Evolutionary conservation across 1,140 invertebrate genomes (phyloP).

Genomic region (Patella vulgata): DNA sequence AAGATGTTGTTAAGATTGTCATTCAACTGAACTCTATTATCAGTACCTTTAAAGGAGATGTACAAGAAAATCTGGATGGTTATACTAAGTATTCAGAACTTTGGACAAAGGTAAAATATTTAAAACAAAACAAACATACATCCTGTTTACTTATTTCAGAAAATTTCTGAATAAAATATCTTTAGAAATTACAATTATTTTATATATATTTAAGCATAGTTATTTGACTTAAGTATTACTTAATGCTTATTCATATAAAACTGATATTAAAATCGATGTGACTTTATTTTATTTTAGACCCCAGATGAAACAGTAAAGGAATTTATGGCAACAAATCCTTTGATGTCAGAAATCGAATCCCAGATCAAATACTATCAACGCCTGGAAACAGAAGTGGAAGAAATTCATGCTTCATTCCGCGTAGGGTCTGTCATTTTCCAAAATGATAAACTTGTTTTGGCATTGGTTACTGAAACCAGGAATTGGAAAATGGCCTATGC

Average conservation of each 20-base stretch:
- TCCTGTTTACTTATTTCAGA: background rate
- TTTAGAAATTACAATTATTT: background rate
- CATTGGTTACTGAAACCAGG: conserved; percentile 85
- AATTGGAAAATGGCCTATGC: conserved; percentile 86
- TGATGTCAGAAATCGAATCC: conserved; percentile 84
- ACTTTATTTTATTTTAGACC: too few species aligned
- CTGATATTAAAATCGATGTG: too few species aligned
- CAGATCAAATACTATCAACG: conserved; percentile 72
- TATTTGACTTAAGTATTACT: background rate
- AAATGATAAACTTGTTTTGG: conserved; percentile 86
- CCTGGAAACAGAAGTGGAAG: conserved; percentile 63
- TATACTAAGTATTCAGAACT: conserved; percentile 63
- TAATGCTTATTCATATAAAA: too few species aligned
- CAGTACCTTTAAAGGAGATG: conserved; percentile 61
- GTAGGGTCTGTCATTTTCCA: conserved; percentile 64
- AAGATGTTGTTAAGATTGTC: conserved; percentile 66
- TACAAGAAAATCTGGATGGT: conserved; percentile 57
- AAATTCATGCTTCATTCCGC: conserved; percentile 58
- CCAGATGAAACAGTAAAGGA: conserved; percentile 79
- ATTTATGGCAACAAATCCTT: conserved; percentile 77
- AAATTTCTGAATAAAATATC: background rate
- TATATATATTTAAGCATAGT: background rate
- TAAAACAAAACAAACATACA: background rate
- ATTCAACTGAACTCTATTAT: conserved; percentile 67
- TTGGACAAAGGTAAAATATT: conserved; percentile 58